phyloP scores from a whole-genome alignment of 2,113 vertebrate species.

The Beaufortia kweichowensis region DNA sequence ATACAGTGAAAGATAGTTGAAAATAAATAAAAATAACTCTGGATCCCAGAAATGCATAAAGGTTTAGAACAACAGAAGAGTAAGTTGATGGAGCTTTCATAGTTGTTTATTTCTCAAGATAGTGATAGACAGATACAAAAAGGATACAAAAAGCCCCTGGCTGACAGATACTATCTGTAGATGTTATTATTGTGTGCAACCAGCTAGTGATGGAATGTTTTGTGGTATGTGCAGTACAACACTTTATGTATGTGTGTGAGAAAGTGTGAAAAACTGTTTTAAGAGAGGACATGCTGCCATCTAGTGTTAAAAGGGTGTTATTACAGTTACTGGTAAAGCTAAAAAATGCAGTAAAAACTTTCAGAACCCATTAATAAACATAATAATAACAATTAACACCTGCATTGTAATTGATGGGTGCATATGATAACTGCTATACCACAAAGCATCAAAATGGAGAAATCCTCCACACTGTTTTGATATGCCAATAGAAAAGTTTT shows the following conservation, averaged over 20 bases:
- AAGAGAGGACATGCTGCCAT: conserved; percentile 23
- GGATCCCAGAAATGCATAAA: too few relatives aligned
- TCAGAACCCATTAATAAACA: too few relatives aligned
- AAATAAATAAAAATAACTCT: too few relatives aligned
- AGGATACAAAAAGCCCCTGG: conserved; percentile 18
- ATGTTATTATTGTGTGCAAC: neutral
- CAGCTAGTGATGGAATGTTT: neutral
- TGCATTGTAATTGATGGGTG: too few relatives aligned
- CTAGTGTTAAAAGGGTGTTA: conserved; percentile 19
- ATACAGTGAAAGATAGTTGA: too few relatives aligned
- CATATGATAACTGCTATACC: too few relatives aligned
- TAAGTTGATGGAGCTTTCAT: neutral
- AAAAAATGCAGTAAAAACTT: neutral
- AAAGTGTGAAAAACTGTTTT: neutral
- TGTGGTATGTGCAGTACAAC: neutral
- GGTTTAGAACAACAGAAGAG: too few relatives aligned
- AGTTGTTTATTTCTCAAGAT: conserved; percentile 27
- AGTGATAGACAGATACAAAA: conserved; percentile 21
- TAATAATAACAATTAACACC: too few relatives aligned
- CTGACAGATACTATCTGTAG: conserved; percentile 17
- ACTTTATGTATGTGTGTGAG: neutral
- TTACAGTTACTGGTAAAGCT: neutral
- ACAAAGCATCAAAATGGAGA: too few relatives aligned
- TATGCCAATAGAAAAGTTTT: too few relatives aligned
- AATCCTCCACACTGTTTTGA: too few relatives aligned